A percentile compares a stretch with the other conserved stretches of the same genome.
These are phyloP conservation scores for Calidris pygmaea DNA, from an alignment of 2,113 vertebrate genomes.

Conservation along the genomic window DNA sequence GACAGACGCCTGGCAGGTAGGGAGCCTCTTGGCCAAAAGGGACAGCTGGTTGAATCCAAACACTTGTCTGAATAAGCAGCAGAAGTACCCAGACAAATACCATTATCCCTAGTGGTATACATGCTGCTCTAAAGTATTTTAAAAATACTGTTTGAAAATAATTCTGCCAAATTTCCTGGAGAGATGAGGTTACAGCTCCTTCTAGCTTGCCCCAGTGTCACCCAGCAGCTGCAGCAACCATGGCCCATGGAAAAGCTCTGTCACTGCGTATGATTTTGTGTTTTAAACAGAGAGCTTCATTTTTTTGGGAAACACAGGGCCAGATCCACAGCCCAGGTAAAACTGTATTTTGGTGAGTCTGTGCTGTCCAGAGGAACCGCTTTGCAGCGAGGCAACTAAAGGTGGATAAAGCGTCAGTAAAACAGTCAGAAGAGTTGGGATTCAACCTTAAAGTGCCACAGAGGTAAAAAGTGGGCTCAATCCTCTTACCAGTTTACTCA, in stretches of 20 bases:
- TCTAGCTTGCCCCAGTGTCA: accelerated
- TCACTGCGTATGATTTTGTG: background rate
- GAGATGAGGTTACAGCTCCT: background rate
- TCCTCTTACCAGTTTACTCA: background rate
- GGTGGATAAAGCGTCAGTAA: background rate
- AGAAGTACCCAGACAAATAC: background rate
- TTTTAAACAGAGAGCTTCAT: background rate
- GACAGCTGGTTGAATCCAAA: background rate
- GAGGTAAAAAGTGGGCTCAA: background rate
- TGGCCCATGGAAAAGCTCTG: background rate
- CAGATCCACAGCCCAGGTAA: background rate
- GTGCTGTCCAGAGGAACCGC: background rate
- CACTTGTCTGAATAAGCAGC: background rate
- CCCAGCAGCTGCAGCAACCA: accelerated
- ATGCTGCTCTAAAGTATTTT: background rate
- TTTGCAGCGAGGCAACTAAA: background rate
- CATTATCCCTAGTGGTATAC: background rate
- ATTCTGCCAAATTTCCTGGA: background rate
- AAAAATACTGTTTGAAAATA: background rate
- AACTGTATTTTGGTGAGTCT: background rate
- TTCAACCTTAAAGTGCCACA: background rate
- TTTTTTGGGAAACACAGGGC: background rate
- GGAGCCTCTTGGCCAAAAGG: background rate
- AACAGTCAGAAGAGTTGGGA: background rate
- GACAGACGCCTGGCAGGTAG: background rate